These are phyloP conservation scores for Phoebastria nigripes DNA, from an alignment of 2,797 vertebrate genomes.

Conservation along the genomic window DNA sequence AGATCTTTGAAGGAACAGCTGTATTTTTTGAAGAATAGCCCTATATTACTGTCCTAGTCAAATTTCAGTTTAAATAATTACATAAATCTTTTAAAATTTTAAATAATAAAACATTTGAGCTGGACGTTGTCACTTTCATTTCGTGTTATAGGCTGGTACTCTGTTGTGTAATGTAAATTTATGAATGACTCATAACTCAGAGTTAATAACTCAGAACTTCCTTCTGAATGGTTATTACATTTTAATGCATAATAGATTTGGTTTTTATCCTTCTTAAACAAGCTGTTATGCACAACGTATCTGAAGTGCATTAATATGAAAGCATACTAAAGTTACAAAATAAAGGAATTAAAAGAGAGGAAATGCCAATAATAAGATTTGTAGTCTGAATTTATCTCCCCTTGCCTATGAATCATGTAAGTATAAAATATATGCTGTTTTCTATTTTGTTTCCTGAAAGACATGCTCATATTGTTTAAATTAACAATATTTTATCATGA, in stretches of 20 bases:
- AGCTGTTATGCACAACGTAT: background rate
- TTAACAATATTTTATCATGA: background rate
- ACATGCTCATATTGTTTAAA: background rate
- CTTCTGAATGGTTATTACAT: background rate
- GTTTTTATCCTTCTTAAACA: background rate
- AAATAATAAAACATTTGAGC: background rate
- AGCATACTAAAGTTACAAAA: background rate
- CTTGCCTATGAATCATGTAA: background rate
- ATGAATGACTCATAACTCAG: background rate
- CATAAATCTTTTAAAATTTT: background rate
- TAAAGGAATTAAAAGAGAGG: background rate
- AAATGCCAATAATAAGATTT: background rate
- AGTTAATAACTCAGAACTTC: background rate
- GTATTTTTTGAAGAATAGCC: background rate
- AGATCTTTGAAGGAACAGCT: background rate
- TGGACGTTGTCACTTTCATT: background rate
- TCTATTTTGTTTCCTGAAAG: background rate
- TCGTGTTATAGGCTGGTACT: background rate
- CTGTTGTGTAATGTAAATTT: background rate
- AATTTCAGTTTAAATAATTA: background rate
- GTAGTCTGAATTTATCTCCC: background rate
- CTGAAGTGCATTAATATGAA: background rate
- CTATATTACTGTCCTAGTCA: background rate
- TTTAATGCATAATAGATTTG: background rate
- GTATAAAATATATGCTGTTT: background rate